Percentiles rank a stretch among this genome's conserved stretches.
These are phyloP conservation scores for Uria aalge DNA, from an alignment of 2,113 vertebrate genomes.

Conservation along the genomic window DNA sequence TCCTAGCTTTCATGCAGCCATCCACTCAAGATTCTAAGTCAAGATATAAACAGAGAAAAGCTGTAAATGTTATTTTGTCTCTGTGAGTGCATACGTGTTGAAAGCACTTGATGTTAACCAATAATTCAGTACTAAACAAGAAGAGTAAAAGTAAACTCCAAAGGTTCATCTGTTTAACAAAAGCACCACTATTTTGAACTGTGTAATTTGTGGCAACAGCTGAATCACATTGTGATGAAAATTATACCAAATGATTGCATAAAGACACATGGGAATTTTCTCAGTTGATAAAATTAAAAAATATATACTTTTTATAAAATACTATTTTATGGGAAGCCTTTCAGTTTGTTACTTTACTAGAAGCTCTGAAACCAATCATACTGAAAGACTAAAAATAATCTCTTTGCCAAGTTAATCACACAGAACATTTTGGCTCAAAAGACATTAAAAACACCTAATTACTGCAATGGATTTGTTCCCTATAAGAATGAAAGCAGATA, in stretches of 20 bases:
- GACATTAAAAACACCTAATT: slow-evolving; percentile 53
- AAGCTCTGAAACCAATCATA: not conserved
- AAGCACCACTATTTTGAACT: not conserved
- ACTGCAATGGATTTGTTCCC: slow-evolving; percentile 40
- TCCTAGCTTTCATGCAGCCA: not conserved
- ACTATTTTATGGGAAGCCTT: not conserved
- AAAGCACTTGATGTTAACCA: not conserved
- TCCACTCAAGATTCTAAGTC: not conserved
- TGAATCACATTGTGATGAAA: not conserved
- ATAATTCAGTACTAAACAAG: not conserved
- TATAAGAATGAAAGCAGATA: slow-evolving; percentile 47
- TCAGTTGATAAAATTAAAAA: not conserved
- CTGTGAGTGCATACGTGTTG: rapidly evolving
- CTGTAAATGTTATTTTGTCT: not conserved
- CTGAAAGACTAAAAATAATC: slow-evolving; percentile 22
- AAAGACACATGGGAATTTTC: not conserved
- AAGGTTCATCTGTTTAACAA: not conserved
- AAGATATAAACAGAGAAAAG: not conserved
- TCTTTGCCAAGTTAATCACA: slow-evolving; percentile 43
- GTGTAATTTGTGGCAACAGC: not conserved
- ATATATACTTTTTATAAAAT: not conserved
- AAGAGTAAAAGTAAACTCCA: not conserved
- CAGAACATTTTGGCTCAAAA: slow-evolving; percentile 43
- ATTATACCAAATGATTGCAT: not conserved
- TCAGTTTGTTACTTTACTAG: slow-evolving; percentile 1